Percentiles rank a stretch among this genome's conserved stretches.
Evolutionary conservation across 2,797 vertebrate species (phyloP).

Genomic region (Eulemur rubriventer): DNA sequence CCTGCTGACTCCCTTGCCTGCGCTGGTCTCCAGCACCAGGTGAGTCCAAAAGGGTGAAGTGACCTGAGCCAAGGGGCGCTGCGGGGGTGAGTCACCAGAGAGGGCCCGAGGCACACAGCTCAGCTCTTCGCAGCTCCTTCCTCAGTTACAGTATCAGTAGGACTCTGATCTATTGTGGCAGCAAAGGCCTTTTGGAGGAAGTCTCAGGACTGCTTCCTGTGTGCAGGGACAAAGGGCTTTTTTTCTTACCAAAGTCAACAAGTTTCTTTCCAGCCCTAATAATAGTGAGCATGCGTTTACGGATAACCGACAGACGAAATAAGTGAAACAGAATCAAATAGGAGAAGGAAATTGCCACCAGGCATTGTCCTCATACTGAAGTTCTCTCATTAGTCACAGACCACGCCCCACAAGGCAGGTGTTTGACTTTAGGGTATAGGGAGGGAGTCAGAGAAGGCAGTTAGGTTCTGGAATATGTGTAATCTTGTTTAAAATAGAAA

Average conservation of each 20-base stretch:
- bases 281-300: background rate
- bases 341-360: background rate
- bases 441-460: background rate
- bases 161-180: background rate
- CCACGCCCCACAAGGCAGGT: background rate
- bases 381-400: background rate
- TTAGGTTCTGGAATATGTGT: background rate
- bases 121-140: background rate
- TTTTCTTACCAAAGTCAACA: background rate
- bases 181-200: background rate
- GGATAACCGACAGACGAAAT: background rate
- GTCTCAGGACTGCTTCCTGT: background rate
- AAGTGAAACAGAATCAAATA: background rate
- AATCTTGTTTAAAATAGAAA: fast-evolving
- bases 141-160: background rate
- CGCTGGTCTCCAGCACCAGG: slow-evolving; percentile 68
- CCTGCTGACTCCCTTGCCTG: slow-evolving; percentile 64
- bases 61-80: background rate
- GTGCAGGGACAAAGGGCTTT: background rate
- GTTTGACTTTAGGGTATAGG: background rate
- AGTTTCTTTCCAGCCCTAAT: background rate
- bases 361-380: background rate
- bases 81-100: too few relatives aligned
- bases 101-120: background rate
- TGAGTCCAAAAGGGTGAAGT: slow-evolving; percentile 58